These are phyloP conservation scores for Drosophila nannoptera DNA, from an alignment of 1,140 invertebrate species.

Conservation along the genomic window DNA sequence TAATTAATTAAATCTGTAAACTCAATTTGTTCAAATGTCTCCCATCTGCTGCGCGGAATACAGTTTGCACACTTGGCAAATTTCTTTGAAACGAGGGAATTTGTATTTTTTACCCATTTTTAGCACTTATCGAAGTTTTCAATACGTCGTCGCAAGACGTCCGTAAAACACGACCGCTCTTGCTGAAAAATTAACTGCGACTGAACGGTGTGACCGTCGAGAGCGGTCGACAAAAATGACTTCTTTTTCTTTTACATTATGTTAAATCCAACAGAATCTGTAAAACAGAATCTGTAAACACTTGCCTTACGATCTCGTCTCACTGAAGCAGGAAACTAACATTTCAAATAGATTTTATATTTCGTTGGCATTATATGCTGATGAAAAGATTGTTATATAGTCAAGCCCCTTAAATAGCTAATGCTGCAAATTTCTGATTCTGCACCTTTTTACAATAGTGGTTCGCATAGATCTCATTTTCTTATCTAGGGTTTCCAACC, in stretches of 20 bases:
- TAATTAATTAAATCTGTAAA: slow-evolving; percentile 43
- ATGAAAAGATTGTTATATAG: neutral
- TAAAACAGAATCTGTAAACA: neutral
- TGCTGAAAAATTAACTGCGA: slow-evolving; percentile 35
- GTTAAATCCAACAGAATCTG: neutral
- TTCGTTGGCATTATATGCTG: neutral
- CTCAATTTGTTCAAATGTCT: slow-evolving; percentile 9
- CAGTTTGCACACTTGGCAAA: slow-evolving; percentile 27
- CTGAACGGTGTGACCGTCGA: slow-evolving; percentile 28
- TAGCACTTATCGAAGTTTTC: slow-evolving; percentile 48
- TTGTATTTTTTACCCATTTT: slow-evolving; percentile 41
- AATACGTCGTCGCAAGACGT: slow-evolving; percentile 44
- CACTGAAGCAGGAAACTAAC: neutral
- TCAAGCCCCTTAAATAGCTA: too few relatives aligned
- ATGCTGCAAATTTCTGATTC: too few relatives aligned
- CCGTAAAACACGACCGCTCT: slow-evolving; percentile 36
- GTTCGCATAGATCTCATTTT: neutral
- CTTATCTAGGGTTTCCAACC: neutral
- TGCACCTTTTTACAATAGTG: too few relatives aligned
- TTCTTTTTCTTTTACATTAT: neutral
- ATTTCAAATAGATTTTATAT: neutral
- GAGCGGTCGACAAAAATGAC: slow-evolving; percentile 1
- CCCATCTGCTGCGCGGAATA: slow-evolving; percentile 6
- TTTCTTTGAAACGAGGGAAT: slow-evolving; percentile 15
- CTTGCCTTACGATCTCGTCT: neutral